phyloP scores from a whole-genome alignment of 1,140 invertebrate species.

The Lerema accius region DNA sequence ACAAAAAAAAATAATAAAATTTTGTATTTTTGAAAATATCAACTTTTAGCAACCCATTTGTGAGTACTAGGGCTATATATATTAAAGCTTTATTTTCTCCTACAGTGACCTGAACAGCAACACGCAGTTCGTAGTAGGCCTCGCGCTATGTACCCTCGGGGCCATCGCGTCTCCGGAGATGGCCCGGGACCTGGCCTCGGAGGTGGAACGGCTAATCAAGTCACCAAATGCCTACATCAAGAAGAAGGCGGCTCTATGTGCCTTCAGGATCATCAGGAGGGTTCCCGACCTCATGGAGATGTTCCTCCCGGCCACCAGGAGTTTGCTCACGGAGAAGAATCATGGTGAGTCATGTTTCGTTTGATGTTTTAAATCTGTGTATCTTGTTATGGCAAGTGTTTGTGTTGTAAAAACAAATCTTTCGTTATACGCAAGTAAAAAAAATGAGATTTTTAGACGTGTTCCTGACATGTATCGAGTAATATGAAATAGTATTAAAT shows the following conservation, averaged over 20 bases:
- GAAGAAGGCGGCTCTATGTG: slow-evolving; percentile 98
- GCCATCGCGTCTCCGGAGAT: slow-evolving; percentile 99
- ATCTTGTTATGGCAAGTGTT: too few relatives aligned
- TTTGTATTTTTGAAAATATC: too few relatives aligned
- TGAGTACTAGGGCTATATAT: too few relatives aligned
- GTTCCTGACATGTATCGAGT: too few relatives aligned
- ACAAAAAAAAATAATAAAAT: too few relatives aligned
- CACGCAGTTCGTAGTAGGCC: slow-evolving; percentile 99
- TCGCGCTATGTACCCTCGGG: slow-evolving; percentile 98
- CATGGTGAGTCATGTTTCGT: slow-evolving; percentile 94
- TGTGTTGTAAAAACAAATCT: too few relatives aligned
- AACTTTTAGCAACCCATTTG: too few relatives aligned
- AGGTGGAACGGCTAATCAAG: slow-evolving; percentile 98
- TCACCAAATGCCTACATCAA: slow-evolving; percentile 98
- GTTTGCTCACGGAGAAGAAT: slow-evolving; percentile 98
- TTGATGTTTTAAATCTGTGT: too few relatives aligned
- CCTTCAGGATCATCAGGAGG: slow-evolving; percentile 97
- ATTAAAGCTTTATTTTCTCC: slow-evolving; percentile 5
- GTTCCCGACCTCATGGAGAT: slow-evolving; percentile 99
- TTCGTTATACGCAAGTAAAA: too few relatives aligned
- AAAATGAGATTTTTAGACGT: too few relatives aligned
- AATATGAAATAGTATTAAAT: too few relatives aligned
- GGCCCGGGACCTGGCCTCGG: slow-evolving; percentile 98
- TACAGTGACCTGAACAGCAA: slow-evolving; percentile 97
- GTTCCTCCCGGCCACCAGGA: slow-evolving; percentile 98